These are phyloP conservation scores for Eilema depressum DNA, from an alignment of 2,888 invertebrate species.

Conservation along the genomic window DNA sequence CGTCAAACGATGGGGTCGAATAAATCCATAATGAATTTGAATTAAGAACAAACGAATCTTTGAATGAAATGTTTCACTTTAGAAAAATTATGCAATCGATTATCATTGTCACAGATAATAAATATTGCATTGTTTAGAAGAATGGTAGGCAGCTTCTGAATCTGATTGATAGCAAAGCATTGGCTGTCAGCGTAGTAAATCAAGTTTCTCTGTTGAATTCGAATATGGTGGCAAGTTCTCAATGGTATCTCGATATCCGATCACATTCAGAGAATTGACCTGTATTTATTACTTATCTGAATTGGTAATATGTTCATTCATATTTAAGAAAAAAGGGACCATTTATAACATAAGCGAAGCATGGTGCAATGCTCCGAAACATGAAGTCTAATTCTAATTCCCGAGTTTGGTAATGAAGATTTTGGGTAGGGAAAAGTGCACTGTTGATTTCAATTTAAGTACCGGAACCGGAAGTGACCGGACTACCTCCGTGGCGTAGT, in stretches of 20 bases:
- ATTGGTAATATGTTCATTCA: slow-evolving; percentile 43
- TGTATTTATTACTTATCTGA: slow-evolving; percentile 52
- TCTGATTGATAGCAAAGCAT: slow-evolving; percentile 45
- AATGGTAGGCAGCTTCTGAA: slow-evolving; percentile 37
- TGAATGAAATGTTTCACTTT: slow-evolving; percentile 40
- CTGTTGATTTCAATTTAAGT: no score
- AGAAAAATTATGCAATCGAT: slow-evolving; percentile 28
- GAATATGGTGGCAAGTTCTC: slow-evolving; percentile 59
- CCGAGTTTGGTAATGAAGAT: background rate
- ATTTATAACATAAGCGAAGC: background rate
- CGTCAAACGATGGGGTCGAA: slow-evolving; percentile 51
- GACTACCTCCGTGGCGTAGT: no score
- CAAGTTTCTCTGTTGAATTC: slow-evolving; percentile 55
- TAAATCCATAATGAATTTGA: slow-evolving; percentile 38
- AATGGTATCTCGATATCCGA: slow-evolving; percentile 65
- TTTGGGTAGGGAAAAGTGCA: background rate
- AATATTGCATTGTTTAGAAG: slow-evolving; percentile 45
- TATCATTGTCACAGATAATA: slow-evolving; percentile 32
- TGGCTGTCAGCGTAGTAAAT: slow-evolving; percentile 56
- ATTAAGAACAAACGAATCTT: slow-evolving; percentile 47
- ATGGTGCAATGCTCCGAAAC: background rate
- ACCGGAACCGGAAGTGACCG: no score
- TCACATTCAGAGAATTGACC: slow-evolving; percentile 67
- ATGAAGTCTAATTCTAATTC: background rate
- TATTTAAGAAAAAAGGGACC: background rate